These are phyloP conservation scores for Pristiophorus japonicus DNA, from an alignment of 2,113 vertebrate species.

Conservation along the genomic window DNA sequence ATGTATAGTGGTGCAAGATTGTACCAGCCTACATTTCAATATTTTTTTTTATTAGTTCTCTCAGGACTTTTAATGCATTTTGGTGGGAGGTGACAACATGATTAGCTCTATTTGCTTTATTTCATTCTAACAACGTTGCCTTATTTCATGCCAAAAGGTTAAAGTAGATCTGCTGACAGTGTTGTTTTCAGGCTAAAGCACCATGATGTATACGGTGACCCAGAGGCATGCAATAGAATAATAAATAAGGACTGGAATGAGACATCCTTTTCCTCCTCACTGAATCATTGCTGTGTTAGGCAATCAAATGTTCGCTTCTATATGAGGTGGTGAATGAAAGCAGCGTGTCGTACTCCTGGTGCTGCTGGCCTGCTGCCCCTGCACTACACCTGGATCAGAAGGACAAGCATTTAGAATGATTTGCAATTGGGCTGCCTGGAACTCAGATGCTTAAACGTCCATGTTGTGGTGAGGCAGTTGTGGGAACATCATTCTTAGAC, in stretches of 20 bases:
- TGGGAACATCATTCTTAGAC: too few species aligned
- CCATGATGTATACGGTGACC: not conserved
- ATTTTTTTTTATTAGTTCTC: not conserved
- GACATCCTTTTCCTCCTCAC: not conserved
- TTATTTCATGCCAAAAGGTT: not conserved
- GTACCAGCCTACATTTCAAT: not conserved
- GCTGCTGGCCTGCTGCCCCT: too few species aligned
- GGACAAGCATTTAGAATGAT: too few species aligned
- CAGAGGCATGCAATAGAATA: not conserved
- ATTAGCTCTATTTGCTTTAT: not conserved
- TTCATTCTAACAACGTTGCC: too few species aligned
- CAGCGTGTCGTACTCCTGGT: too few species aligned
- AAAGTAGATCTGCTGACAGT: not conserved
- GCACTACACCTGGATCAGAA: too few species aligned
- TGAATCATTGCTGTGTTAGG: not conserved
- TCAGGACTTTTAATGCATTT: not conserved
- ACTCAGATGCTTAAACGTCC: too few species aligned
- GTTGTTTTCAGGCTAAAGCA: not conserved
- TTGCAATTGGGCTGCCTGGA: too few species aligned
- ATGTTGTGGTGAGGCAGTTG: too few species aligned
- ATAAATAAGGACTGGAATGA: not conserved
- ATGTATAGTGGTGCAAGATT: not conserved
- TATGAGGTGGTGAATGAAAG: not conserved
- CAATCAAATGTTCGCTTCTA: not conserved
- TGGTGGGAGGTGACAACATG: too few species aligned